These are phyloP conservation scores for Xenops minutus DNA, from an alignment of 2,797 vertebrate genomes.

Conservation along the genomic window DNA sequence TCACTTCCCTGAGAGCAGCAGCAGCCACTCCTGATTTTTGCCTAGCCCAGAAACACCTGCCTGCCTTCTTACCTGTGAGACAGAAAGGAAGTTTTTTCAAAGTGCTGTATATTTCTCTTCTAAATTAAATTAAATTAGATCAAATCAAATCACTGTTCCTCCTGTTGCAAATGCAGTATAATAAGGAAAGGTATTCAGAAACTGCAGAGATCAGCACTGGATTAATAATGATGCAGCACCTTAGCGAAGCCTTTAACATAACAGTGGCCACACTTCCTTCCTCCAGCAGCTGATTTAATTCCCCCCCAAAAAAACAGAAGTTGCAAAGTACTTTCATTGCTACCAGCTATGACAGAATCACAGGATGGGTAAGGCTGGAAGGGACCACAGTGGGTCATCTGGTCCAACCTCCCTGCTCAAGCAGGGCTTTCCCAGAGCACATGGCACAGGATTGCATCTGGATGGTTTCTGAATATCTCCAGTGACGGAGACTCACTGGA, in stretches of 20 bases:
- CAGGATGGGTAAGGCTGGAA: background rate
- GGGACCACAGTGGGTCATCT: fast-evolving
- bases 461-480: background rate
- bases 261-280: background rate
- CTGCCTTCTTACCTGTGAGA: background rate
- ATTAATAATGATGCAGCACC: background rate
- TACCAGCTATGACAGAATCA: background rate
- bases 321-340: background rate
- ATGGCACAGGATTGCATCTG: background rate
- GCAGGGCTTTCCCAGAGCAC: background rate
- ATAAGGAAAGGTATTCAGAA: background rate
- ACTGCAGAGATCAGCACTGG: background rate
- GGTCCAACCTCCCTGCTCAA: background rate
- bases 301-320: background rate
- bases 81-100: background rate
- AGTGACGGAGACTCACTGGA: background rate
- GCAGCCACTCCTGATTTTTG: background rate
- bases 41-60: background rate
- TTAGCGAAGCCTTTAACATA: background rate
- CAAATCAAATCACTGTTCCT: background rate
- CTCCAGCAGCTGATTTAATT: background rate
- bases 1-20: background rate
- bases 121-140: background rate
- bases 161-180: background rate
- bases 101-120: fast-evolving